These are phyloP conservation scores for Linurgus olivaceus DNA, from an alignment of 2,797 vertebrate genomes.

Conservation along the genomic window DNA sequence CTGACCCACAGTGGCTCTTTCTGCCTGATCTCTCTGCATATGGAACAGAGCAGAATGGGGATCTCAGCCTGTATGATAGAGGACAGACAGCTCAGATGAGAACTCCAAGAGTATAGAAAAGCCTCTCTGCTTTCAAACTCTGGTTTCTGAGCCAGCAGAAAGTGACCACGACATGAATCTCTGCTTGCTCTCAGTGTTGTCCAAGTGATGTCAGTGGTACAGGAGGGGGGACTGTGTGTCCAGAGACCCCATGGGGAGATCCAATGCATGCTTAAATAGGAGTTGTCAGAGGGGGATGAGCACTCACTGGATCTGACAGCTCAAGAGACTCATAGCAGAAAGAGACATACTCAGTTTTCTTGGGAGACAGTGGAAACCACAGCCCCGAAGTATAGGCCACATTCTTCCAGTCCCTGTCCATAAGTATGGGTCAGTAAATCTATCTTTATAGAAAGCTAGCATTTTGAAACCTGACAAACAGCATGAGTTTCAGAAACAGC, in stretches of 20 bases:
- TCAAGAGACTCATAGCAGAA: background rate
- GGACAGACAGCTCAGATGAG: background rate
- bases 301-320: background rate
- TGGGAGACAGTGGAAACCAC: background rate
- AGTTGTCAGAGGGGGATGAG: background rate
- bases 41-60: background rate
- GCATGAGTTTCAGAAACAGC: background rate
- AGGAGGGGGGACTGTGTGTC: background rate
- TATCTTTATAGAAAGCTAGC: background rate
- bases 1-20: fast-evolving
- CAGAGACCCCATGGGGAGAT: background rate
- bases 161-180: fast-evolving
- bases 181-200: background rate
- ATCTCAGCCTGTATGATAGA: background rate
- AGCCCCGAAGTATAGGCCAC: background rate
- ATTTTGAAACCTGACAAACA: background rate
- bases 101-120: background rate
- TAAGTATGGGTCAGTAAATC: background rate
- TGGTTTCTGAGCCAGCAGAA: background rate
- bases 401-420: background rate
- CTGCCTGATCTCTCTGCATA: background rate
- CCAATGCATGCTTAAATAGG: background rate
- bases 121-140: background rate
- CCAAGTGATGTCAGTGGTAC: background rate
- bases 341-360: background rate